Percentiles rank a stretch among this genome's conserved stretches.
Conservation (phyloP, 2,888 invertebrate species). For the Drosophila bunnanda region DNA sequence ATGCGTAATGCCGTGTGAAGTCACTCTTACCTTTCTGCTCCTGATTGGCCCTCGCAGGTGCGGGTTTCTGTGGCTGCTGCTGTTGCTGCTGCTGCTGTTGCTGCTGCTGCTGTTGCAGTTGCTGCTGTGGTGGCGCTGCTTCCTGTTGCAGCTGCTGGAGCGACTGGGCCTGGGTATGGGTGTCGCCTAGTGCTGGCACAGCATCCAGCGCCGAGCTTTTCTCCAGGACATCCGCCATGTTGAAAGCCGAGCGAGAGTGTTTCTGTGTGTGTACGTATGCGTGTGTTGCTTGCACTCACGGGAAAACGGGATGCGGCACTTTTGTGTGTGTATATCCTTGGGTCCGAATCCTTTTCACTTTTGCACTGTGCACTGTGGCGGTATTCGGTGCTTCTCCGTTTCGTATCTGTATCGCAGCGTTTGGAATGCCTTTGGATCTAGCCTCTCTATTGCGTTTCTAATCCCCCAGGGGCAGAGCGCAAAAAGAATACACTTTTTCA, state of each 20-base stretch:
- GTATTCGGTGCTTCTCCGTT: constrained; percentile 22
- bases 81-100: constrained; percentile 50
- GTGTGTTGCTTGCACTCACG: constrained; percentile 56
- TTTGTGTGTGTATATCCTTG: constrained; percentile 59
- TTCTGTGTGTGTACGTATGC: constrained; percentile 40
- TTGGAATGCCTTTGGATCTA: constrained; percentile 59
- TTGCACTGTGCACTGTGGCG: constrained; percentile 41
- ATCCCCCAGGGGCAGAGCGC: constrained; percentile 28
- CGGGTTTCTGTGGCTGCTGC: constrained; percentile 55
- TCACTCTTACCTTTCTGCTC: constrained; percentile 76
- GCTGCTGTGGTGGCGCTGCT: constrained; percentile 53
- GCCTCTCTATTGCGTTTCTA: constrained; percentile 38
- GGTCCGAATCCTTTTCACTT: constrained; percentile 41
- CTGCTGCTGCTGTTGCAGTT: constrained; percentile 35
- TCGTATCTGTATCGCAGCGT: constrained; percentile 16
- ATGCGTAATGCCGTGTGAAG: constrained; percentile 61
- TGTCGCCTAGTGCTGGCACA: constrained; percentile 64
- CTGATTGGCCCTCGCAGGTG: constrained; percentile 66
- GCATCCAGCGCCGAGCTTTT: constrained; percentile 83
- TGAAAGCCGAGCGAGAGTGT: constrained; percentile 61
- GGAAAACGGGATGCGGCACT: constrained; percentile 42
- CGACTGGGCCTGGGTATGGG: constrained; percentile 42
- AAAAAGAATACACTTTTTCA: constrained; percentile 40
- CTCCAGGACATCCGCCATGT: constrained; percentile 83
- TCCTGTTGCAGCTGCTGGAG: constrained; percentile 59